Conservation (phyloP, 2,113 vertebrate genomes). For the Tamias sibiricus region DNA sequence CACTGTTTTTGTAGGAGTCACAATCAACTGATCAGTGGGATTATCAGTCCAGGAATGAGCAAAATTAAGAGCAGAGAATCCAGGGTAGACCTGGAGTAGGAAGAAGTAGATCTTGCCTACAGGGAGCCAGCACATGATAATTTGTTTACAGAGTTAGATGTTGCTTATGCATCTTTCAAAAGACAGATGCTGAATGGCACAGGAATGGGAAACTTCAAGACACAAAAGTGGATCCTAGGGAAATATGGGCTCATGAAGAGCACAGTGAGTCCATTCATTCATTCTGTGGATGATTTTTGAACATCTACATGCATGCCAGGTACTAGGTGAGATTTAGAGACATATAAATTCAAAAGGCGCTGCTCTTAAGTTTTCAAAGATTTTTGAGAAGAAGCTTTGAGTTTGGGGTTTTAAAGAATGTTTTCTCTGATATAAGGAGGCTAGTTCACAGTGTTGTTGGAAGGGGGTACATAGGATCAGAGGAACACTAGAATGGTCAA, state of each 20-base stretch:
- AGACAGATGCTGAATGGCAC: background rate
- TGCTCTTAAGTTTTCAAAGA: background rate
- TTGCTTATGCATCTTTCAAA: background rate
- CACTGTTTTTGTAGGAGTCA: background rate
- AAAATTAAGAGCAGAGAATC: background rate
- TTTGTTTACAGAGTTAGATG: background rate
- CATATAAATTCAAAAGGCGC: background rate
- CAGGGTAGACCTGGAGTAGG: background rate
- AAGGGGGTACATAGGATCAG: too few relatives aligned
- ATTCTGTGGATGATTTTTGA: background rate
- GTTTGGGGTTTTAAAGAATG: too few relatives aligned
- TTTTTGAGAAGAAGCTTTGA: background rate
- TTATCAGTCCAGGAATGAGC: background rate
- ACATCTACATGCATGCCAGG: background rate
- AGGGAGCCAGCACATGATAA: background rate
- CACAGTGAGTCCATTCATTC: background rate
- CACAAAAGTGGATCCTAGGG: background rate
- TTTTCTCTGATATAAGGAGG: too few relatives aligned
- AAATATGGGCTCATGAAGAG: background rate
- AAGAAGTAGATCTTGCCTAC: background rate
- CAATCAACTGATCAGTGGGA: background rate
- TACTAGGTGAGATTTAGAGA: conserved; percentile 13
- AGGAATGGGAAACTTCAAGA: background rate
- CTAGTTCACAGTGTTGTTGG: too few relatives aligned
- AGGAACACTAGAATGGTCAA: too few relatives aligned